Percentiles rank a stretch among this genome's conserved stretches.
These are phyloP conservation scores for Procambarus clarkii DNA, from an alignment of 1,140 invertebrate species.

Conservation along the genomic window DNA sequence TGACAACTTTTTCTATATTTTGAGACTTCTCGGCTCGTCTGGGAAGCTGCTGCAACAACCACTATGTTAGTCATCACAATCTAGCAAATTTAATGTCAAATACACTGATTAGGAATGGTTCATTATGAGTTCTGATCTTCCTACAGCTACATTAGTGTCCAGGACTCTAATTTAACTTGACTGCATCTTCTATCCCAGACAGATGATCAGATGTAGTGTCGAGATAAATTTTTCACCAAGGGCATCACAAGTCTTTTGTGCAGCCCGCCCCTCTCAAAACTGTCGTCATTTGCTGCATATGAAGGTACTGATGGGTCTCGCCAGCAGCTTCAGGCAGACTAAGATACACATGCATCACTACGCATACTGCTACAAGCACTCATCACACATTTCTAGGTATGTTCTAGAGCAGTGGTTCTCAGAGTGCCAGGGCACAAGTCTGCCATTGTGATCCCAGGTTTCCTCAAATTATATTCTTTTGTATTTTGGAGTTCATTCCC, in stretches of 20 bases:
- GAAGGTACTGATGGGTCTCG: not conserved
- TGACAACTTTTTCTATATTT: slow-evolving; percentile 39
- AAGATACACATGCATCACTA: slow-evolving; percentile 3
- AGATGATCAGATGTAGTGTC: not conserved
- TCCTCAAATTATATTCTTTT: too few species aligned
- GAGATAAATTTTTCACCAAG: not conserved
- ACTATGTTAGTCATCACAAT: slow-evolving; percentile 49
- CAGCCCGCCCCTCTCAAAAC: not conserved
- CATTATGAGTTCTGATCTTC: slow-evolving; percentile 9
- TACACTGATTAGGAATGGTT: slow-evolving; percentile 10
- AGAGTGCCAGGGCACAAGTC: too few species aligned
- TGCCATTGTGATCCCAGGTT: too few species aligned
- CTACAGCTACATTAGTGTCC: not conserved
- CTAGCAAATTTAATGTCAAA: slow-evolving; percentile 29
- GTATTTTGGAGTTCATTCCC: too few species aligned
- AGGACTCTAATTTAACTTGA: not conserved
- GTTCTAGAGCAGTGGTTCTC: not conserved
- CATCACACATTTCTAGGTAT: not conserved
- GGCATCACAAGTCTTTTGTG: not conserved
- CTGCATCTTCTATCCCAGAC: not conserved
- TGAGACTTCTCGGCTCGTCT: slow-evolving; percentile 41
- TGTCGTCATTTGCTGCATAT: not conserved
- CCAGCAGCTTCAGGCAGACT: not conserved
- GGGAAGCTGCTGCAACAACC: slow-evolving; percentile 57
- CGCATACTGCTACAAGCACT: not conserved